These are phyloP conservation scores for Pedionomus torquatus DNA, from an alignment of 2,113 vertebrate species.

Conservation along the genomic window DNA sequence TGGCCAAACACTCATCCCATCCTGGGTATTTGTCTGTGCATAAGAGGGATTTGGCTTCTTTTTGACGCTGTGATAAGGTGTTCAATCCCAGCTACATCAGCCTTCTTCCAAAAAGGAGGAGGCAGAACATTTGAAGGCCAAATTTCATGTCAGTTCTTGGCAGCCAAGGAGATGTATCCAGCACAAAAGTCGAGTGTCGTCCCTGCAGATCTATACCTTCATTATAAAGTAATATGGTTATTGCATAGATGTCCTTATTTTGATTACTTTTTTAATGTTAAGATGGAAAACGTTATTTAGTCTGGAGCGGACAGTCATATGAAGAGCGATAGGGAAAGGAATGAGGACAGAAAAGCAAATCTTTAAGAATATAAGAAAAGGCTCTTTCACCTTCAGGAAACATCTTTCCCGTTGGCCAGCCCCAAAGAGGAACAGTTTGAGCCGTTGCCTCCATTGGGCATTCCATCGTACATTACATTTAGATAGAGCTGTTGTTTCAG, in stretches of 20 bases:
- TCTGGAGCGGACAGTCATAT: fast-evolving
- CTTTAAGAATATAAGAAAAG: background rate
- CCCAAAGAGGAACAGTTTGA: background rate
- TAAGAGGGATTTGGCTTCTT: background rate
- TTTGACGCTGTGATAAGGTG: background rate
- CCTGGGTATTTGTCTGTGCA: background rate
- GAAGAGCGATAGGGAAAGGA: background rate
- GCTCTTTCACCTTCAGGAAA: background rate
- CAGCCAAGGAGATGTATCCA: background rate
- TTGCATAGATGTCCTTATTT: background rate
- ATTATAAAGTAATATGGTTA: background rate
- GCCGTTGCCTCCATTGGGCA: background rate
- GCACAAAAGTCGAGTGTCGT: background rate
- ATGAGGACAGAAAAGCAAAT: background rate
- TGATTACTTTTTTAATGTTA: background rate
- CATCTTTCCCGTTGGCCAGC: background rate
- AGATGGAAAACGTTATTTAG: fast-evolving
- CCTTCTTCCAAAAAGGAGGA: background rate
- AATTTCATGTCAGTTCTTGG: background rate
- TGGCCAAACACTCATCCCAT: background rate
- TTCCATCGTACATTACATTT: background rate
- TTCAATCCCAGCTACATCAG: background rate
- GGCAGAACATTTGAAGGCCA: background rate
- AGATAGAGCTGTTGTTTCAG: fast-evolving
- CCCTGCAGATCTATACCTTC: background rate